A percentile compares a stretch with the other conserved stretches of the same genome.
Evolutionary conservation across 2,113 vertebrate genomes (phyloP).

Genomic region (Phalacrocorax aristotelis): DNA sequence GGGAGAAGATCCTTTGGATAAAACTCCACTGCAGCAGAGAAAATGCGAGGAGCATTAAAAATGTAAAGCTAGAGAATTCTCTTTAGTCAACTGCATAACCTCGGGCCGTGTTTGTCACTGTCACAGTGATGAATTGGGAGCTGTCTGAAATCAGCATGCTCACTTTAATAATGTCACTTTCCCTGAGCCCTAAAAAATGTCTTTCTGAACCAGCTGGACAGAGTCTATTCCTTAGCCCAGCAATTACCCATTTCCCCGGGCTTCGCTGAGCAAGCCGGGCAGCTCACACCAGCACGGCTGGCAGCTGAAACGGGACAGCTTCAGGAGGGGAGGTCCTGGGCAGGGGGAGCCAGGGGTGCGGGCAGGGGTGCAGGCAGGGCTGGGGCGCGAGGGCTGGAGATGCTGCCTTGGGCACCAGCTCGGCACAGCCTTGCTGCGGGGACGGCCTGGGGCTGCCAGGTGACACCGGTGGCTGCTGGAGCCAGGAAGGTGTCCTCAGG

Average conservation of each 20-base stretch:
- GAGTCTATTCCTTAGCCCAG: neutral
- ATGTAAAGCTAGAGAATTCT: conserved; percentile 68
- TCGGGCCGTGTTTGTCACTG: conserved; percentile 33
- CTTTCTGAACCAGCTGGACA: conserved; percentile 48
- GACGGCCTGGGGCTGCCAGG: neutral
- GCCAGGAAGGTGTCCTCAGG: neutral
- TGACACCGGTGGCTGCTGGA: accelerated
- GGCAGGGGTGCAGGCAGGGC: neutral
- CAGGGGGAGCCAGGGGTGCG: neutral
- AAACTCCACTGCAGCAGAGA: conserved; percentile 1
- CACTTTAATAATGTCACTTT: conserved; percentile 20
- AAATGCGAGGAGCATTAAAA: conserved; percentile 43
- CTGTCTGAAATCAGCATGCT: conserved; percentile 16
- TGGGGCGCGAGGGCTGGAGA: neutral
- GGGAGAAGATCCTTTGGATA: conserved; percentile 42
- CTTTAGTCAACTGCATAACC: conserved; percentile 39
- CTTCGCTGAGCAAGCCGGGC: neutral
- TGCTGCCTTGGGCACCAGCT: neutral
- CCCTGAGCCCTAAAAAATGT: neutral
- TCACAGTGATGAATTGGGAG: conserved; percentile 31
- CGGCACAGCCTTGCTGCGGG: neutral
- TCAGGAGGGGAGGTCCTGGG: neutral
- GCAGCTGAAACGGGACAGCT: neutral
- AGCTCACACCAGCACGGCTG: neutral
- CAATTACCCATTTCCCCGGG: neutral